Conservation (phyloP, 2,888 invertebrate species). For the Yponomeuta evonymella region DNA sequence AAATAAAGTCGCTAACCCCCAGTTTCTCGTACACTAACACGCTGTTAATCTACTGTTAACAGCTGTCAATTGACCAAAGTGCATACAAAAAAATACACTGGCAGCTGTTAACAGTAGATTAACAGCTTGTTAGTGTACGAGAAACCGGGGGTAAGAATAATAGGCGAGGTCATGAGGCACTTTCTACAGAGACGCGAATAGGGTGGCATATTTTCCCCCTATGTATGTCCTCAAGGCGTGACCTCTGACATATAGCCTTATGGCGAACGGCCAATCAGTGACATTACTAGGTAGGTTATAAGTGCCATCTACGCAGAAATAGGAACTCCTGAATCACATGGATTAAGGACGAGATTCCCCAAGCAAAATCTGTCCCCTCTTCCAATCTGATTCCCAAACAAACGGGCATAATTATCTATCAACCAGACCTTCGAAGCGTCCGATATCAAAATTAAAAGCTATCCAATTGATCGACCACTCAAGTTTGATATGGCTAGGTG, state of each 20-base stretch:
- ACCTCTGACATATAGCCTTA: not conserved
- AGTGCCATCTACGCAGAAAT: not conserved
- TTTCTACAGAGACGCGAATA: too few species aligned
- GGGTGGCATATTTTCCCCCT: too few species aligned
- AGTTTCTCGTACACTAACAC: too few species aligned
- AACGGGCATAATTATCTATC: not conserved
- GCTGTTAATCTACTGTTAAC: too few species aligned
- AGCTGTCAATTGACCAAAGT: too few species aligned
- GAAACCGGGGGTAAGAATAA: too few species aligned
- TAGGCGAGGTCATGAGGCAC: too few species aligned
- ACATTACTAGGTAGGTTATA: not conserved
- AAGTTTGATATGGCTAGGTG: not conserved
- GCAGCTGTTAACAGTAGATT: too few species aligned
- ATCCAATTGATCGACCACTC: not conserved
- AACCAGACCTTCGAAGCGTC: not conserved
- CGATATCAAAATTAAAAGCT: not conserved
- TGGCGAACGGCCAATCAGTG: not conserved
- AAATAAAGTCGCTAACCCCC: not conserved
- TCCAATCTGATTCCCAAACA: not conserved
- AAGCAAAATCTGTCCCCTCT: not conserved
- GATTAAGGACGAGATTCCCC: not conserved
- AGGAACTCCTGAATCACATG: not conserved
- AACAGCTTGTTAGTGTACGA: too few species aligned
- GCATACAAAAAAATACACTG: too few species aligned
- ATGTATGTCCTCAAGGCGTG: not conserved